Conservation (phyloP, 2,888 invertebrate species). For the Lasiommata megera region DNA sequence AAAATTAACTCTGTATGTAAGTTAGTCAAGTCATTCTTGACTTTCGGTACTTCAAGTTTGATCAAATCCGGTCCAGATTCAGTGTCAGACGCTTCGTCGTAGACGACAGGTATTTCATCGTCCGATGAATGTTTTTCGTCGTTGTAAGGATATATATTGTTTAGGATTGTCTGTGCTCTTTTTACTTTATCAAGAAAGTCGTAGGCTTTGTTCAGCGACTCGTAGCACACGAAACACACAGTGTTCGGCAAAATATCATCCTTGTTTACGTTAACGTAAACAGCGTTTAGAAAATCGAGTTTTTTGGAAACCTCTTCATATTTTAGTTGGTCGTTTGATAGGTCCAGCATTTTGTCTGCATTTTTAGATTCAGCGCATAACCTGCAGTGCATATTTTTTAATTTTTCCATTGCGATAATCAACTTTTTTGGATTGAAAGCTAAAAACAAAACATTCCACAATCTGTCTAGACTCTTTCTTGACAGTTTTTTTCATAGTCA, state of each 20-base stretch:
- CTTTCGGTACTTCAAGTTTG: slow-evolving; percentile 30
- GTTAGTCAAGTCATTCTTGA: slow-evolving; percentile 30
- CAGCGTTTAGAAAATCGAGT: slow-evolving; percentile 59
- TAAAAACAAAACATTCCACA: slow-evolving; percentile 17
- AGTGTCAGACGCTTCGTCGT: slow-evolving; percentile 46
- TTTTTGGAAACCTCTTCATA: slow-evolving; percentile 51
- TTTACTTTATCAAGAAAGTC: slow-evolving; percentile 57
- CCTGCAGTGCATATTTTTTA: slow-evolving; percentile 54
- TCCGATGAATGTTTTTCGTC: slow-evolving; percentile 47
- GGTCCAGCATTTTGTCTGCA: slow-evolving; percentile 51
- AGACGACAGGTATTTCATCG: slow-evolving; percentile 45
- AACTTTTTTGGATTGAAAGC: background rate
- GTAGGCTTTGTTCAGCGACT: slow-evolving; percentile 59
- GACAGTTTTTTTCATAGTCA: background rate
- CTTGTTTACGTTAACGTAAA: slow-evolving; percentile 58
- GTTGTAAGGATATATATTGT: slow-evolving; percentile 41
- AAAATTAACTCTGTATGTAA: slow-evolving; percentile 28
- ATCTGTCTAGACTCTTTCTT: background rate
- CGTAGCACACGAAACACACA: slow-evolving; percentile 63
- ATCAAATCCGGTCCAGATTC: slow-evolving; percentile 19
- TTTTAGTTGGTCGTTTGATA: slow-evolving; percentile 43
- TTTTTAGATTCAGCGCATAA: slow-evolving; percentile 61
- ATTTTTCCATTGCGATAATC: slow-evolving; percentile 41
- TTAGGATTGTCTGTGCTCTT: slow-evolving; percentile 51
- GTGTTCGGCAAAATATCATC: slow-evolving; percentile 57